Conservation (phyloP, 2,888 invertebrate genomes). For the Acutogordius australiensis region DNA sequence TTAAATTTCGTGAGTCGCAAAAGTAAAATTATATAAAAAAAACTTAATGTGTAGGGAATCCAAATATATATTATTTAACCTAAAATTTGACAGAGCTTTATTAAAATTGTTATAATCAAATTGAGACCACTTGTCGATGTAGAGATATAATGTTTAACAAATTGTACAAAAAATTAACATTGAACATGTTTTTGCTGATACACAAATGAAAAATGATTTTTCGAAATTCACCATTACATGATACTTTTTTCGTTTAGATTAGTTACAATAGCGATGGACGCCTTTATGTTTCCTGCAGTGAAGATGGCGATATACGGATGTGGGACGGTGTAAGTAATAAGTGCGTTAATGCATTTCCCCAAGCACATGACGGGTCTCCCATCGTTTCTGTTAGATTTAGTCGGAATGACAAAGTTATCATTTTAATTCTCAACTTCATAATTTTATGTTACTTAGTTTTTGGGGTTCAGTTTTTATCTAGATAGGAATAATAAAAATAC, state of each 20-base stretch:
- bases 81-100: too few relatives aligned
- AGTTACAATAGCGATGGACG: constrained; percentile 31
- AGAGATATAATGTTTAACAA: too few relatives aligned
- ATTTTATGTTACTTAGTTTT: not conserved
- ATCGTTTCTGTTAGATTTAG: constrained; percentile 76
- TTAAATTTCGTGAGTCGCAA: too few relatives aligned
- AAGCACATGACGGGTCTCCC: constrained; percentile 73
- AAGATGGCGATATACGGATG: constrained; percentile 68
- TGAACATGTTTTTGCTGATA: too few relatives aligned
- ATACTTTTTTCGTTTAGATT: constrained; percentile 32
- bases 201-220: too few relatives aligned
- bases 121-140: too few relatives aligned
- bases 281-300: constrained; percentile 51
- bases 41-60: too few relatives aligned
- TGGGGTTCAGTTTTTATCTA: not conserved
- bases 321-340: constrained; percentile 85
- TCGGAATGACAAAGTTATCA: constrained; percentile 60
- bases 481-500: not conserved
- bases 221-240: too few relatives aligned
- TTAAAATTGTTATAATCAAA: too few relatives aligned
- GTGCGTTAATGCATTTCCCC: constrained; percentile 65
- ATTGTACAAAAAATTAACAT: too few relatives aligned
- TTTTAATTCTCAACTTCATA: constrained; percentile 13
- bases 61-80: too few relatives aligned
- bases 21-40: too few relatives aligned